Base-by-base conservation (phyloP, 2,797 vertebrate genomes). In the Scolopax rusticola region DNA sequence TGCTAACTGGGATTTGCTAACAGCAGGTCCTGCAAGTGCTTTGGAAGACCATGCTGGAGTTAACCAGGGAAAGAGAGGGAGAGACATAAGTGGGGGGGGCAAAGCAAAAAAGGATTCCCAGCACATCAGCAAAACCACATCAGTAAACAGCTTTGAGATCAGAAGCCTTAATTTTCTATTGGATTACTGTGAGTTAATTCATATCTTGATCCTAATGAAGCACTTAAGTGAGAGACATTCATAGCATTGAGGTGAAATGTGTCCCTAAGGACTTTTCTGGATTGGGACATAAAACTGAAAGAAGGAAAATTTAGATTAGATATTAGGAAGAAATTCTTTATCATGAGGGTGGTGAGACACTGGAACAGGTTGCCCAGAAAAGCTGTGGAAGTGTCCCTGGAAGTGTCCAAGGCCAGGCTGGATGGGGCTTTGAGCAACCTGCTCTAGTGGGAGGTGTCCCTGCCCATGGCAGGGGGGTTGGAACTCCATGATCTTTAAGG, bases 161-260 rank as follows among this genome's bases (percentile, higher is more conserved):
- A 73, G 70, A 92, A 90, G 95, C 93, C 94, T 97, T 97, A 96
- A 92, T 93, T 97, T 97, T 94, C 68, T 94, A 45, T 47, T 89
- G 80, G 69, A 77, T 64, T 89, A 89, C 38, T 47, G 45, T 61
- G 19, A 84, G 38, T 59, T 93, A 95, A 93, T 65, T 94, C 70
- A 40, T n/a, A 19, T 95, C 56, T 93, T 87, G 74, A 83, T 90
- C 51, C 41, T 87, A 79, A 54, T 50, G 45, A 94, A 92, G 60
- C 82, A 78, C 60, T 71, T 91, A 45, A 87, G 64, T 0, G 23
- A 86, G 47, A 85, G 23, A 56, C 71, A 71, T 67, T 79, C 40
- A 41, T 36, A 71, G 65, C 24, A 48, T 80, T 91, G 30, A 38
- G 24, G 40, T 61, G 87, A 94, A 93, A 87, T 51, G 45, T 2